Evolutionary conservation across 2,113 vertebrate species (phyloP).

Genomic region (Megatriorchis doriae): DNA sequence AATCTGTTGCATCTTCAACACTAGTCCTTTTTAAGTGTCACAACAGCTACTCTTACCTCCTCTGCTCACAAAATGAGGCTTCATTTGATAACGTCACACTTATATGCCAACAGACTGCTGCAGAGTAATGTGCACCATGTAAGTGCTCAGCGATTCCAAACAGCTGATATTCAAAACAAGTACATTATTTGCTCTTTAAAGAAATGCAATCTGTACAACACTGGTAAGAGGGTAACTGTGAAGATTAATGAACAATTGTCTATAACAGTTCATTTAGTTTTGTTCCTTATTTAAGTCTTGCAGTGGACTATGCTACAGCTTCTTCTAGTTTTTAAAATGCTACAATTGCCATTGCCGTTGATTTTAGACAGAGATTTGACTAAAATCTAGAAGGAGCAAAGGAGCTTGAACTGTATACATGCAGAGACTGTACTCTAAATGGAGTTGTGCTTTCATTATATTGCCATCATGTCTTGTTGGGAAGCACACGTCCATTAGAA

Average conservation of each 20-base stretch:
- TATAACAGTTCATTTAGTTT: neutral
- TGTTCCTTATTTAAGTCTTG: neutral
- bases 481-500: neutral
- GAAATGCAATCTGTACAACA: neutral
- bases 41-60: neutral
- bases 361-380: neutral
- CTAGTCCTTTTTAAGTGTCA: neutral
- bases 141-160: neutral
- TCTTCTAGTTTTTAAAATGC: neutral
- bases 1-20: neutral
- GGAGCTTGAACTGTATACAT: neutral
- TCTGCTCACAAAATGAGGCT: neutral
- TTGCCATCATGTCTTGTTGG: neutral
- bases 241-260: neutral
- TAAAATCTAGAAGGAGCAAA: neutral
- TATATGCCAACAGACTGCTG: neutral
- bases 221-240: neutral
- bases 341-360: neutral
- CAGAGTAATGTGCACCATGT: rapidly evolving
- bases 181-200: neutral
- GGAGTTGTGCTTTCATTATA: neutral
- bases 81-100: neutral
- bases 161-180: neutral
- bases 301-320: neutral
- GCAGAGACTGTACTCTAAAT: neutral